Conservation (phyloP, 2,888 invertebrate genomes). For the Plebejus argus region DNA sequence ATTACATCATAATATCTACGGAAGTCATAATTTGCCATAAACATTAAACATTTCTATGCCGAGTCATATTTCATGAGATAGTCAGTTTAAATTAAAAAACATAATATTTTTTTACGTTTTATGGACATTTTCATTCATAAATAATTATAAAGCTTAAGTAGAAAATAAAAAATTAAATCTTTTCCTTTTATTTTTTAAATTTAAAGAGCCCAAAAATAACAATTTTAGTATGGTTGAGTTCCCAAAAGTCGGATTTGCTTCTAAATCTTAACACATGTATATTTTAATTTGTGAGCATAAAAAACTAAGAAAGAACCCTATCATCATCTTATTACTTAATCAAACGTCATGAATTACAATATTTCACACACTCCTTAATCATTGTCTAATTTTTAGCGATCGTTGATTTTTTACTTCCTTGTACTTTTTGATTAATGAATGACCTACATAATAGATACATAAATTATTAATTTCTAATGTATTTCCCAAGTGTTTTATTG, state of each 20-base stretch:
- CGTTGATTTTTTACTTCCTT: slow-evolving; percentile 1
- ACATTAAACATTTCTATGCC: slow-evolving; percentile 1
- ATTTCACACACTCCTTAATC: background rate
- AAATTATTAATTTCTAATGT: background rate
- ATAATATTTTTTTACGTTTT: background rate
- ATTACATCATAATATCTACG: background rate
- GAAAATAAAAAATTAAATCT: too few relatives aligned
- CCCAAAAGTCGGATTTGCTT: too few relatives aligned
- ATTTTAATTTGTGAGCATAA: background rate
- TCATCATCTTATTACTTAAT: background rate
- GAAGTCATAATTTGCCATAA: slow-evolving; percentile 18
- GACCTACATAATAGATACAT: background rate
- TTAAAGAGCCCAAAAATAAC: too few relatives aligned
- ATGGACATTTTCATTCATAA: too few relatives aligned
- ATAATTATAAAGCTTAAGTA: too few relatives aligned
- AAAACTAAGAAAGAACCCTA: background rate
- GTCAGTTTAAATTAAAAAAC: background rate
- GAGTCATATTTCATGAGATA: background rate
- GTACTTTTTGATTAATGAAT: background rate
- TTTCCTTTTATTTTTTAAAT: background rate
- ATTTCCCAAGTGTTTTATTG: background rate
- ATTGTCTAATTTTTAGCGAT: background rate
- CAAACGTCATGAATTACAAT: background rate
- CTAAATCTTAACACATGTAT: background rate
- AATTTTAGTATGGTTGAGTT: too few relatives aligned